These are phyloP conservation scores for Bovichtus variegatus DNA, from an alignment of 2,797 vertebrate genomes.

Conservation along the genomic window DNA sequence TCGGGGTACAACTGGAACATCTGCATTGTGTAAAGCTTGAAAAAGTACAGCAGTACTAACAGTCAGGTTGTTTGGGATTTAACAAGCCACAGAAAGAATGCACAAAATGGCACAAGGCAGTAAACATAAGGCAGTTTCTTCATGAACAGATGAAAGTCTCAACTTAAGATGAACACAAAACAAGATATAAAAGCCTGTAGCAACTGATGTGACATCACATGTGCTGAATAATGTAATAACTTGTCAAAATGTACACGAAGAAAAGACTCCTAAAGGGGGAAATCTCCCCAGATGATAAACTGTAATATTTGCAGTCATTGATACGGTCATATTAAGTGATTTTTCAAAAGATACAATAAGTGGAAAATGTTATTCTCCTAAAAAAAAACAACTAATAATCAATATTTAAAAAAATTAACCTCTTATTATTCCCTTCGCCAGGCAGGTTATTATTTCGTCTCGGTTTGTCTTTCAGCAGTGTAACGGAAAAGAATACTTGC, in stretches of 20 bases:
- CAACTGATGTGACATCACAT: not conserved
- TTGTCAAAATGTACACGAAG: conserved; percentile 13
- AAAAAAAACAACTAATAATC: not conserved
- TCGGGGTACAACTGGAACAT: conserved; percentile 21
- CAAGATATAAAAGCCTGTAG: conserved; percentile 18
- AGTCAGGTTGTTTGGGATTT: conserved; percentile 22
- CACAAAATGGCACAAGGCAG: conserved; percentile 53
- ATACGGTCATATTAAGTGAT: not conserved
- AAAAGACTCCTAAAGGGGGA: not conserved
- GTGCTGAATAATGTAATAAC: not conserved
- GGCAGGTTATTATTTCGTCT: too few species aligned
- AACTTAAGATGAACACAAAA: not conserved
- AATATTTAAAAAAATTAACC: not conserved
- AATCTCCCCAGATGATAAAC: not conserved
- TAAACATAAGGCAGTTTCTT: conserved; percentile 57
- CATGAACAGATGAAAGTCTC: conserved; percentile 8
- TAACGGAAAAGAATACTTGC: too few species aligned
- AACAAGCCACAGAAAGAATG: conserved; percentile 35
- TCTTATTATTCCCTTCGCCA: too few species aligned
- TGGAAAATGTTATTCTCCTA: not conserved
- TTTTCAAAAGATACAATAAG: not conserved
- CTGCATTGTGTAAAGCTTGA: conserved; percentile 13
- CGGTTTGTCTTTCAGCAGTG: too few species aligned
- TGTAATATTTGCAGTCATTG: not conserved
- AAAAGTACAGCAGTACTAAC: conserved; percentile 27